Conservation (phyloP, 2,797 vertebrate species). For the Vultur gryphus region DNA sequence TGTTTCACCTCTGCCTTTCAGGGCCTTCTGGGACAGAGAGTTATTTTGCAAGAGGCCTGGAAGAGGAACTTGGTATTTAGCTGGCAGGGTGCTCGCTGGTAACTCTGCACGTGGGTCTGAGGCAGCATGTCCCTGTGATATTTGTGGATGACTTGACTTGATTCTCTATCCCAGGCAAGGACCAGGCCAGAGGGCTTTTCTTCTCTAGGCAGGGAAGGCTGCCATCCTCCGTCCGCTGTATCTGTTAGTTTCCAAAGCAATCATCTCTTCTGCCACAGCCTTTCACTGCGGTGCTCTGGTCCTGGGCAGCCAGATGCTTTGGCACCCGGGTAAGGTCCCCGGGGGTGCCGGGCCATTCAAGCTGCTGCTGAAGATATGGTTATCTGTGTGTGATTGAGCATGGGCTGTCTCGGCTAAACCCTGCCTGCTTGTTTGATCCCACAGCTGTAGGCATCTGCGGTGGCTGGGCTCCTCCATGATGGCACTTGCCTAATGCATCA, state of each 20-base stretch:
- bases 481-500: background rate
- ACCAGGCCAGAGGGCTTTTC: background rate
- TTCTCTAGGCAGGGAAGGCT: background rate
- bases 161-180: background rate
- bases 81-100: background rate
- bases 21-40: background rate
- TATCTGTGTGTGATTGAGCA: background rate
- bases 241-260: background rate
- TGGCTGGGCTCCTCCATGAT: background rate
- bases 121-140: background rate
- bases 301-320: background rate
- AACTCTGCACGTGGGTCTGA: accelerated
- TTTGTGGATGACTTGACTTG: background rate
- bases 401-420: background rate
- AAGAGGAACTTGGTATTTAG: background rate
- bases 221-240: background rate
- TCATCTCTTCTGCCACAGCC: background rate
- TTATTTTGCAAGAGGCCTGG: background rate
- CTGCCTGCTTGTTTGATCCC: background rate
- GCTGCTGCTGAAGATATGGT: conserved; percentile 31
- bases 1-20: background rate
- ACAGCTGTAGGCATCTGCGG: background rate
- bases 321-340: background rate
- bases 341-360: background rate
- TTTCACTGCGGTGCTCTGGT: background rate